A percentile compares a stretch with the other conserved stretches of the same genome.
phyloP scores from a whole-genome alignment of 2,113 vertebrate genomes.

The Synchiropus splendidus region DNA sequence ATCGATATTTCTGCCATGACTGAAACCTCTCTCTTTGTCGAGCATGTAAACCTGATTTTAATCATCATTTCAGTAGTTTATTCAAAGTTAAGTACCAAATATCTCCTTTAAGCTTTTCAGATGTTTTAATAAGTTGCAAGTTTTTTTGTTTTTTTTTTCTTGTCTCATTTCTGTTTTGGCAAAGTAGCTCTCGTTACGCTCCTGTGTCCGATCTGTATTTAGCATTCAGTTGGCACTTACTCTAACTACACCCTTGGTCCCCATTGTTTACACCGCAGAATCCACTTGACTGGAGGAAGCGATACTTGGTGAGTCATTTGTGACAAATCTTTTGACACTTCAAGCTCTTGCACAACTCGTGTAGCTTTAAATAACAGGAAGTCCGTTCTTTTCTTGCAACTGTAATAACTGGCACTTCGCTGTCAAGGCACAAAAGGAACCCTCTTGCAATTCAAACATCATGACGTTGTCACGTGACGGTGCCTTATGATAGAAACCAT shows the following conservation, averaged over 20 bases:
- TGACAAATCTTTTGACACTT: constrained; percentile 30
- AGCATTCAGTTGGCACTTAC: background rate
- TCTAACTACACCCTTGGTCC: constrained; percentile 1
- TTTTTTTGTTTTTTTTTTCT: too few relatives aligned
- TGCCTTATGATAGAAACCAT: too few relatives aligned
- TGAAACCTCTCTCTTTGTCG: too few relatives aligned
- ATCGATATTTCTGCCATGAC: too few relatives aligned
- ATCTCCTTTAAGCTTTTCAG: too few relatives aligned
- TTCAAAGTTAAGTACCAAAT: too few relatives aligned
- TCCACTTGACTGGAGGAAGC: constrained; percentile 24
- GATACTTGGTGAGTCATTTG: constrained; percentile 10
- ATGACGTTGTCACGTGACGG: too few relatives aligned
- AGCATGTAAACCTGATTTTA: too few relatives aligned
- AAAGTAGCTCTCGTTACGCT: constrained; percentile 1
- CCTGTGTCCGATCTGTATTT: constrained; percentile 1
- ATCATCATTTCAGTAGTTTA: background rate
- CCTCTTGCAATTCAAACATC: too few relatives aligned
- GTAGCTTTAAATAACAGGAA: constrained; percentile 43
- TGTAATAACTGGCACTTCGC: constrained; percentile 24
- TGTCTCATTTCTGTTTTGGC: too few relatives aligned
- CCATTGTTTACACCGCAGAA: background rate
- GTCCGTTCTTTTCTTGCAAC: constrained; percentile 19
- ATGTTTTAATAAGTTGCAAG: too few relatives aligned
- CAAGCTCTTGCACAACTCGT: constrained; percentile 28
- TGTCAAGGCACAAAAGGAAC: background rate